Percentiles rank a stretch among this genome's conserved stretches.
Conservation (phyloP, 1,140 invertebrate species). For the Brachionus calyciflorus region DNA sequence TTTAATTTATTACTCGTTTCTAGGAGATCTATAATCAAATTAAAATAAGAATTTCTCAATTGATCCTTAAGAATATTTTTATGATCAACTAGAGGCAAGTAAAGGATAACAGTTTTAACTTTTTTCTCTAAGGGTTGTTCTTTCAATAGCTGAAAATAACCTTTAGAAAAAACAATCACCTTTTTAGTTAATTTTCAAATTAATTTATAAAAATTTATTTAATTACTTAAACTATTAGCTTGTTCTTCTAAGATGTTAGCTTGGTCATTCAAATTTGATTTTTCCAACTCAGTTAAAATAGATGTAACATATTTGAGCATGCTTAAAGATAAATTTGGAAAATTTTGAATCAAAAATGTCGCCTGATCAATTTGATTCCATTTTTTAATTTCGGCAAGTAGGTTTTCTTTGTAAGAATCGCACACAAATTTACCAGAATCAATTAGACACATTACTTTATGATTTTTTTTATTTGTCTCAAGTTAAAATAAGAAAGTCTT, state of each 20-base stretch:
- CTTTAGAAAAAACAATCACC: background rate
- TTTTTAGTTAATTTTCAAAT: background rate
- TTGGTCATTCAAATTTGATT: slow-evolving; percentile 10
- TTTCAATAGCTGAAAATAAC: slow-evolving; percentile 19
- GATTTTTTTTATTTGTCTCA: background rate
- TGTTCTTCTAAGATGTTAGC: slow-evolving; percentile 1
- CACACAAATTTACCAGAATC: background rate
- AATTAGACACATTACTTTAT: slow-evolving; percentile 1
- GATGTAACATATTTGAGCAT: background rate
- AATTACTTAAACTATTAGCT: slow-evolving; percentile 17
- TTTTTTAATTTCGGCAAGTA: slow-evolving; percentile 7
- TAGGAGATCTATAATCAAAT: background rate
- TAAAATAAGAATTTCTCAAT: slow-evolving; percentile 15
- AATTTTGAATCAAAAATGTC: background rate
- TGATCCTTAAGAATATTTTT: background rate
- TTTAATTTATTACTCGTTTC: background rate
- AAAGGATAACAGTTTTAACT: background rate
- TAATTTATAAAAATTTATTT: too few relatives aligned
- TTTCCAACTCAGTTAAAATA: background rate
- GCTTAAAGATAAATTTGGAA: background rate
- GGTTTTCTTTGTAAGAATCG: slow-evolving; percentile 1
- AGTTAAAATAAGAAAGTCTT: background rate
- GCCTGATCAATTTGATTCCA: slow-evolving; percentile 13
- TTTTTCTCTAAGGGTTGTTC: slow-evolving; percentile 10
- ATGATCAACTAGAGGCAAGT: slow-evolving; percentile 11